phyloP scores from a whole-genome alignment of 1,140 invertebrate genomes.

The Lepidostoma basale region DNA sequence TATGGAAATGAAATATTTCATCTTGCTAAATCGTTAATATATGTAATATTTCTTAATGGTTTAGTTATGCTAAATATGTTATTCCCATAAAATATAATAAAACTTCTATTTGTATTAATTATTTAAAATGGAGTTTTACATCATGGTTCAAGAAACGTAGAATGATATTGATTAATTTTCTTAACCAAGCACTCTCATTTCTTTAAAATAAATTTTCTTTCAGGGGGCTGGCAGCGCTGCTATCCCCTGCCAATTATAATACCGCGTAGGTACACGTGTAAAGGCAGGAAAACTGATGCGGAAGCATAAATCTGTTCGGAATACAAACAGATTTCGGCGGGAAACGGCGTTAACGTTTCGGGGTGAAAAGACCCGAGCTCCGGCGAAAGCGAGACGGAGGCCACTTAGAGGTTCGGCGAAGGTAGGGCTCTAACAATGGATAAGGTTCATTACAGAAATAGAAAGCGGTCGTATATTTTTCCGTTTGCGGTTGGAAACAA shows the following conservation, averaged over 20 bases:
- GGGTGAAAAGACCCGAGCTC: neutral
- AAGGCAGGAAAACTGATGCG: constrained; percentile 23
- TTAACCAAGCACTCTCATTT: no score
- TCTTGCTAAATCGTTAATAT: no score
- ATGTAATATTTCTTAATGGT: no score
- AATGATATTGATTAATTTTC: no score
- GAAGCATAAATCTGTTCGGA: constrained; percentile 26
- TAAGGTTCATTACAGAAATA: constrained; percentile 17
- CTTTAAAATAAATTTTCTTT: no score
- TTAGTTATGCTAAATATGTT: no score
- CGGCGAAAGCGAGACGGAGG: neutral
- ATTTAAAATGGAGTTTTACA: no score
- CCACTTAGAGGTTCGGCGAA: neutral
- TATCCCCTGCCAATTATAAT: constrained; percentile 3
- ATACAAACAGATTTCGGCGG: constrained; percentile 22
- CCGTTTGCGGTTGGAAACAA: no score
- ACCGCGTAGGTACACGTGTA: constrained; percentile 7
- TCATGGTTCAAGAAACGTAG: no score
- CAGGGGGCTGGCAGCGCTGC: constrained; percentile 1
- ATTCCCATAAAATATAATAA: no score
- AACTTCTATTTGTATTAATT: no score
- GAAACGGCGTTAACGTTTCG: constrained; percentile 7
- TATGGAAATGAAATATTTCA: no score
- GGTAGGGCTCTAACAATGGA: constrained; percentile 3
- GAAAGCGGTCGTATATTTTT: constrained; percentile 16